phyloP scores from a whole-genome alignment of 30 jellyfish, hydroid and myxozoan species.

The Aurelia sp. region DNA sequence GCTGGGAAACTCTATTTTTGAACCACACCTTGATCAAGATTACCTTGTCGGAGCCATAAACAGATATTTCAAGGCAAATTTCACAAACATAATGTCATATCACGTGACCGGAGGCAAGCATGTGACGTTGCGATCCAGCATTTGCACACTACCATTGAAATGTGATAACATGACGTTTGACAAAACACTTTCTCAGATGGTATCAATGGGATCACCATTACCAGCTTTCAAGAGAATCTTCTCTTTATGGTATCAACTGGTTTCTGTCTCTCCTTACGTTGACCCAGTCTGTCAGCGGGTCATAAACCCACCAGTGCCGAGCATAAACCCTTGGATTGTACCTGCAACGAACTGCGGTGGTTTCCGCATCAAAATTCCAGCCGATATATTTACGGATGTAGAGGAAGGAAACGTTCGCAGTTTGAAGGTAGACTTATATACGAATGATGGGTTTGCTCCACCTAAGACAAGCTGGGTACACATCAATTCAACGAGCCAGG shows the following conservation, averaged over 20 bases:
- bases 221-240: conserved; percentile 37
- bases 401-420: conserved; percentile 86
- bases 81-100: conserved; percentile 41
- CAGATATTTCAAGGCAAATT: conserved; percentile 34
- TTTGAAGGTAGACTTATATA: conserved; percentile 27
- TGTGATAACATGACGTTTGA: conserved; percentile 83
- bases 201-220: conserved; percentile 13
- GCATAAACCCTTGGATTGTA: conserved; percentile 64
- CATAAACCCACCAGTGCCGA: conserved; percentile 86
- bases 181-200: conserved; percentile 21
- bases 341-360: conserved; percentile 63
- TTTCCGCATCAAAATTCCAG: conserved; percentile 44
- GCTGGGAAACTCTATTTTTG: neutral
- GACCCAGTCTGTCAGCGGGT: conserved; percentile 78
- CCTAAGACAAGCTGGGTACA: conserved; percentile 55
- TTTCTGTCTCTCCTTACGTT: conserved; percentile 25
- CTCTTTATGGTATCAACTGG: conserved; percentile 15
- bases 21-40: neutral
- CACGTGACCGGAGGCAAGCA: conserved; percentile 10
- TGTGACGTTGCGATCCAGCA: conserved; percentile 30
- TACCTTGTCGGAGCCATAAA: conserved; percentile 9
- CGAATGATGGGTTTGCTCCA: conserved; percentile 7
- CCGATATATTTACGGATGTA: conserved; percentile 58
- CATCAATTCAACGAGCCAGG: conserved; percentile 54
- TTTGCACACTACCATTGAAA: conserved; percentile 76